Evolutionary conservation across 2,888 invertebrate species (phyloP), one percentile per base, ranked within the genome.

Genomic region (Hypena proboscidalis): DNA sequence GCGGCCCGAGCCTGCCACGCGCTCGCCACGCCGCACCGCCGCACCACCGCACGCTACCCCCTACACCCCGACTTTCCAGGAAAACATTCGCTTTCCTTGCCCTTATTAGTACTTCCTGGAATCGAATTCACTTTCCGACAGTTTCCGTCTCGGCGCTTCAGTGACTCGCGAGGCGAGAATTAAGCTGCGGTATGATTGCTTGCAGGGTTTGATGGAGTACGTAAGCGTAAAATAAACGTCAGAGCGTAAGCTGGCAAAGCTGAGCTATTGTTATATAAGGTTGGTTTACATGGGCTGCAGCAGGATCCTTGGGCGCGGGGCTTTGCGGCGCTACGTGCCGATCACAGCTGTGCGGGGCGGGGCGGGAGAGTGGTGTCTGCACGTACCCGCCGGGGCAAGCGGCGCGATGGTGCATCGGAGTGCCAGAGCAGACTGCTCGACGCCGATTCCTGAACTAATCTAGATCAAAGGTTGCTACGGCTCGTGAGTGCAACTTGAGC

Each of bases 21-120:
- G 67, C 65, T 44, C 64, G 53, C 53, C 65, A 49, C 66, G 63
- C 58, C 55, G 43, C 64, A 41, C 41, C 55, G 51, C 58, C 52
- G 50, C 52, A 43, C 45, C 39, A 55, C 58, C 65, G 49, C 70
- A 75, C 75, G 73, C 75, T 65, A 67, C 67, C 70, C 67, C 58
- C 54, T 50, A 54, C 45, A 57, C 56, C 57, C 58, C 50, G 38
- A 60, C 54, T 66, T 71, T 56, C 61, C 62, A 67, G 62, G 65
- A 70, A 74, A 80, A 77, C 75, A 67, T 76, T 78, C 75, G 57
- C 70, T 77, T 77, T 74, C 64, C 55, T 47, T 70, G 70, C 67
- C 74, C 71, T 76, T 73, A 70, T 70, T 70, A 67, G 57, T 55
- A 52, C 52, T 70, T 69, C 59, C 66, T 50, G 55, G 47, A 62